Evolutionary conservation across 2,888 invertebrate species (phyloP), one percentile per base, ranked within the genome.

Genomic region (Drosophila putrida): DNA sequence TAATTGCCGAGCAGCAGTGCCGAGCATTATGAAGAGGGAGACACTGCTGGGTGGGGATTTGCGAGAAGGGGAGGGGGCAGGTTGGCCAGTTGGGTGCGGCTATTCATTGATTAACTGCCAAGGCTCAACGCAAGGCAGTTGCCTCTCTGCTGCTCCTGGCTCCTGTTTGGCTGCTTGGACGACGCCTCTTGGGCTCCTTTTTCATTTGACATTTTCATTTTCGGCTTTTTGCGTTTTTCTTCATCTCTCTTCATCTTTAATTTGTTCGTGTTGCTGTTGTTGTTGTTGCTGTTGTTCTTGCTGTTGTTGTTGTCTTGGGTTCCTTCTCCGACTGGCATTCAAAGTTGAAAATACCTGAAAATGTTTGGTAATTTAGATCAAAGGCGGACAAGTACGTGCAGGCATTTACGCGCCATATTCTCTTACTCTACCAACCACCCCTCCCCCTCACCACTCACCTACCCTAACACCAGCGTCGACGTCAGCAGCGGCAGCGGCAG

Each of bases 331-430:
- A 61, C 50, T 64, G 82, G 82, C 72, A 82, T 85, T 85, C 82
- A 82, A 82, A 82, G 82, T 77, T 76, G 82, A 82, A 84, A 84
- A 84, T 84, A 84, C 83, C 83, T 88, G 88, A 85, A 85, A 88
- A 84, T 84, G 82, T 75, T 82, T 77, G 88, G 68, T 82, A 84
- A 84, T 88, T 84, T 84, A 88, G 85, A 84, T 84, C 88, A 84
- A 84, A 84, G 88, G 74, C 71, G 68, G 60, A 20, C 62, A 69
- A 70, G 58, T 65, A 85, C 82, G 85, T 82, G 85, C 76, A 59
- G 73, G 74, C 72, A 86, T 88, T 82, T 75, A 63, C 55, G 66
- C 51, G 63, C 38, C 15, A 33, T 47, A 27, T 44, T 47, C 35
- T 20, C 8, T 35, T 58, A 25, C 13, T 9, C 20, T 20, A 20